Evolutionary conservation across 2,113 vertebrate genomes (phyloP).

Genomic region (Cepphus grylle): DNA sequence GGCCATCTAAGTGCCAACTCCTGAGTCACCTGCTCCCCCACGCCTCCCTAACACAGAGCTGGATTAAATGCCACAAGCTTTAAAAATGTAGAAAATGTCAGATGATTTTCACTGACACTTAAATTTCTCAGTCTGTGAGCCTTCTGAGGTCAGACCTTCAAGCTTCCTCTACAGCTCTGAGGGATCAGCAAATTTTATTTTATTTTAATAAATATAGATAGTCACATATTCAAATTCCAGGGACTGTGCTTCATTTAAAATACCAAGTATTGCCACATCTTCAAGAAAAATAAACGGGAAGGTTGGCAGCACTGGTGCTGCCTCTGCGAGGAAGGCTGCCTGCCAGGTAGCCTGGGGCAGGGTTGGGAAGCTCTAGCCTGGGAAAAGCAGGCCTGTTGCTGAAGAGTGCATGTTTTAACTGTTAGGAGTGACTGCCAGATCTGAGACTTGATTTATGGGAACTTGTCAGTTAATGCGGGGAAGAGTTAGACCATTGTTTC

Average conservation of each 20-base stretch:
- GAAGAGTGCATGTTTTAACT: background rate
- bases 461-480: background rate
- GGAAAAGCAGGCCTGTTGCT: conserved; percentile 29
- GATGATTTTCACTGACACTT: background rate
- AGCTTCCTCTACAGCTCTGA: background rate
- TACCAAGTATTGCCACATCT: background rate
- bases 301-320: background rate
- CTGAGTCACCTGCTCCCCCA: background rate
- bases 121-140: background rate
- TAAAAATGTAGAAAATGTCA: background rate
- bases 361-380: background rate
- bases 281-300: background rate
- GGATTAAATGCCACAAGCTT: background rate
- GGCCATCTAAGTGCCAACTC: background rate
- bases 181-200: background rate
- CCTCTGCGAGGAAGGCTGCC: background rate
- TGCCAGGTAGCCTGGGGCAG: conserved; percentile 20
- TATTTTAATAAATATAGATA: background rate
- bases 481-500: background rate
- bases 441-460: background rate
- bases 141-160: background rate
- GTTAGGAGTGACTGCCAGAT: background rate
- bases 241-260: background rate
- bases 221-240: background rate
- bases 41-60: background rate